Evolutionary conservation across 2,113 vertebrate species (phyloP), one percentile per base, ranked within the genome.

Genomic region (Leptocoma aspasia): DNA sequence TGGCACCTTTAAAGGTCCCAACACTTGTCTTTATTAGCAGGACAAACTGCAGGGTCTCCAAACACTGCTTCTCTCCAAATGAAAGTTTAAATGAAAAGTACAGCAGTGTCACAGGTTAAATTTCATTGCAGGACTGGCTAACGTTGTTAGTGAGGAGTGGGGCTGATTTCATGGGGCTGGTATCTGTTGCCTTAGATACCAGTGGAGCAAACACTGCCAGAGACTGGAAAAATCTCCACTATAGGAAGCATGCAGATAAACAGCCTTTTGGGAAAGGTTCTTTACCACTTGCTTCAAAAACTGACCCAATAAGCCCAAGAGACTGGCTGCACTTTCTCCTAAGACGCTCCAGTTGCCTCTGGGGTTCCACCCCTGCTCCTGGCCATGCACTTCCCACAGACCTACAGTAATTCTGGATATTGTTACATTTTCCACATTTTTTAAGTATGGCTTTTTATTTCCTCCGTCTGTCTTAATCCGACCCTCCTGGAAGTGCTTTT

Each of bases 1-100:
- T 98, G 98, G 97, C 97, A 98, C 97, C 98, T 97, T 98, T 98
- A 98, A 98, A 98, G 98, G 98, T 98, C 98, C 98, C 97, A 98
- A 98, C 98, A 98, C 98, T 98, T 98, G 98, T 98, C 98, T 98
- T 98, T 98, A 98, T 98, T 98, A 98, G 98, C 96, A 96, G 97
- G 98, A 98, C 97, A 98, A 98, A 98, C 97, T 97, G 96, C 96
- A 96, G 97, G 97, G 95, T 98, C 97, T 98, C 97, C 97, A 97
- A 98, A 98, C 97, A 98, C 97, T 97, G 97, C 97, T 97, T 97
- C 97, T 97, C 95, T 98, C 94, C 97, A 98, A 98, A 98, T 98
- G 98, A 98, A 98, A 98, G 97, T 98, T 98, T 98, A 98, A 98
- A 98, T 98, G 98, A 98, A 98, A 98, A 98, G 98, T 98, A 98